Evolutionary conservation across 92 coral and sea anemone species (phyloP), one percentile per base, ranked within the genome.

Genomic region (Ricordea florida): DNA sequence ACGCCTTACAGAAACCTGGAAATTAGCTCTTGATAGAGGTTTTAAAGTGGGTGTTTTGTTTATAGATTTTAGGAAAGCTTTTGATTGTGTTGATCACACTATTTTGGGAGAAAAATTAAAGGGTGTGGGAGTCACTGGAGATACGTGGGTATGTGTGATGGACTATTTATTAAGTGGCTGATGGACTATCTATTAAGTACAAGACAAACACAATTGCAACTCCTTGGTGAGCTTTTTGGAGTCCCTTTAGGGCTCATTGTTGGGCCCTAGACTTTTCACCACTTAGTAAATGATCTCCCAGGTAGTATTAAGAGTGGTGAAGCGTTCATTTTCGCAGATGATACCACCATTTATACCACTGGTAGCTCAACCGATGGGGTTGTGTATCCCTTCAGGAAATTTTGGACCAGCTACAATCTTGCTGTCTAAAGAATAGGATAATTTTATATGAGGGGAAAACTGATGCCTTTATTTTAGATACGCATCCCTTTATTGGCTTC

Each of bases 1-100:
- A n/a, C n/a, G n/a, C 28, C 33, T 66, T 21, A 43, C 57, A 11
- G 73, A 66, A 23, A 5, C 57, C 37, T 47, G 62, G 75, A 32
- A 2, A 17, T 28, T 26, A 2, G 75, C 61, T 21, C 28, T 68
- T 42, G 75, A 68, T 48, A 40, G 55, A 26, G 62, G 62, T 8
- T 38, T 2, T 6, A 41, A 42, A 28, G 55, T 42, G 9, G 51
- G 50, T 10, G 51, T 28, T 15, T 24, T 66, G 30, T 66, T 66
- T 38, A 42, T 66, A 2, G 57, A 66, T 33, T 66, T 42, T n/a
- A 21, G 1, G 21, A 66, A 66, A 13, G 57, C 57, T 25, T 66
- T 68, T 14, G 44, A 49, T 48, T 47, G 61, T 29, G 44, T 49
- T 18, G 38, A 47, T 7, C 75, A 46, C 45, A 25, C 4, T 6